Base-by-base conservation (phyloP, 2,113 vertebrate genomes). In the Nicator chloris region DNA sequence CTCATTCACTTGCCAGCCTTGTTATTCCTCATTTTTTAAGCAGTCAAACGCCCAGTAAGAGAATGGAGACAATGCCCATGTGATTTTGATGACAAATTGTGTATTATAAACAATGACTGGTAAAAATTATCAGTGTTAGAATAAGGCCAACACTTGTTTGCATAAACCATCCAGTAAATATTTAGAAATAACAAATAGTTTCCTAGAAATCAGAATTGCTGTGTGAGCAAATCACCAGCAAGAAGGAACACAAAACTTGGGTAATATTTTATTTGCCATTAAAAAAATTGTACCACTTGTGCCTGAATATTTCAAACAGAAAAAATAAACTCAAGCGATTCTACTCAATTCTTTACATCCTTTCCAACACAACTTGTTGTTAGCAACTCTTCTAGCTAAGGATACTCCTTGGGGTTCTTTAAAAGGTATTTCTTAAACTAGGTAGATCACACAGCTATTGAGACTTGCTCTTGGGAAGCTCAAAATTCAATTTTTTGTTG, bases 101-200 rank as follows among this genome's bases (percentile, higher is more conserved):
- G 35, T 7, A 13, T 69, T 82, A 54, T 44, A 95, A 96, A 95
- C 71, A 96, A 47, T 31, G 87, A 51, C 50, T 86, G 83, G 56
- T 39, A 81, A 83, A 80, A 91, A 88, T 6, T 35, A 88, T 59
- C 71, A 15, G 47, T 4, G 16, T 64, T 20, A 30, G 30, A 86
- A 15, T 35, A 51, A 93, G 60, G 51, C 71, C 85, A 92, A 31
- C 6, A 11, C 56, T 96, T 90, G 71, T 78, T 93, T 93, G 82
- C 49, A 72, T 22, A 50, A 80, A 82, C 42, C 63, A 80, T 2
- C 47, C 47, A 59, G 90, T 73, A 95, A 96, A 95, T 90, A 83
- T 93, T 95, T 93, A 51, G 92, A 94, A 93, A 86, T 24, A 91
- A 40, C 39, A 89, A 86, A 95, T n/a, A 37, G 27, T 80, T 88